Conservation (phyloP, 2,888 invertebrate species). For the Sminthurides aquaticus region DNA sequence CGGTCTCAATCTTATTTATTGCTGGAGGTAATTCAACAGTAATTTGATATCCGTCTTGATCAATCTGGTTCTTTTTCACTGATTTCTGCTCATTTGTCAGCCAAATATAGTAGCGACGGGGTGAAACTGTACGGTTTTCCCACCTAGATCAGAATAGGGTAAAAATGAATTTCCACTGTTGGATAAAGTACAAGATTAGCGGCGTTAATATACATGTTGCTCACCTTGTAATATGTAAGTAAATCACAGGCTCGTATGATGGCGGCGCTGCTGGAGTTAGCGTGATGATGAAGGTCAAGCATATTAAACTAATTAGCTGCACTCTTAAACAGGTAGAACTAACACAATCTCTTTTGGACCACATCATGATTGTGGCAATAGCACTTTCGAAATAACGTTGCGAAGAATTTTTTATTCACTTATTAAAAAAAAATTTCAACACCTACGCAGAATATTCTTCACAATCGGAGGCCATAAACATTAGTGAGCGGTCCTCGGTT, state of each 20-base stretch:
- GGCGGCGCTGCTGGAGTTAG: slow-evolving; percentile 9
- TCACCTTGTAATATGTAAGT: slow-evolving; percentile 21
- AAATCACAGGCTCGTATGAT: slow-evolving; percentile 18
- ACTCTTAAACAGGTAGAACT: no score
- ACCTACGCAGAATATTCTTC: no score
- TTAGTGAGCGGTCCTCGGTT: no score
- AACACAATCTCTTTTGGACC: no score
- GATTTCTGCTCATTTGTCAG: slow-evolving; percentile 6
- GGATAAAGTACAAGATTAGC: not conserved
- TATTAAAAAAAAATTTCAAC: no score
- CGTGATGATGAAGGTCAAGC: not conserved
- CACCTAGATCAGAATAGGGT: slow-evolving; percentile 16
- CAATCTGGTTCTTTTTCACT: slow-evolving; percentile 15
- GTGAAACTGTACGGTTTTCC: slow-evolving; percentile 29
- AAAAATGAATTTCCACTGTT: not conserved
- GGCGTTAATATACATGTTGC: not conserved
- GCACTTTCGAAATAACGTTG: no score
- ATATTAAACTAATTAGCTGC: no score
- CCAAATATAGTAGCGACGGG: slow-evolving; percentile 21
- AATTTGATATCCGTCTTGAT: slow-evolving; percentile 2
- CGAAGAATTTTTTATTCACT: no score
- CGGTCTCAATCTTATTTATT: not conserved
- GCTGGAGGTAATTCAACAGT: not conserved
- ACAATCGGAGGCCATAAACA: no score
- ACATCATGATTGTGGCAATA: no score